These are phyloP conservation scores for Callimorpha dominula DNA, from an alignment of 2,888 invertebrate genomes.

Conservation along the genomic window DNA sequence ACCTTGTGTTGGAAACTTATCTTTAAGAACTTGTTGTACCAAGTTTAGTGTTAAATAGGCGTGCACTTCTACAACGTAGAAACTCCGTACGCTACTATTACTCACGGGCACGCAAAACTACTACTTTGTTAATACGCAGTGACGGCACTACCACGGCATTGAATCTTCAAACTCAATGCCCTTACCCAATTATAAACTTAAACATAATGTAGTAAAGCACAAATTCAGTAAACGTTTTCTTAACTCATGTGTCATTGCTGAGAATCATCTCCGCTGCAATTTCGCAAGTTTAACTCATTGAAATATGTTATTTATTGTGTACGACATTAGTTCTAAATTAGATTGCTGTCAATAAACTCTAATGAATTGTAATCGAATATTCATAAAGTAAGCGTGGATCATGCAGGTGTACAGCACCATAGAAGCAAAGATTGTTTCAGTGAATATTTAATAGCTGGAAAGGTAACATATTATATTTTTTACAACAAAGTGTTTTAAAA, in stretches of 20 bases:
- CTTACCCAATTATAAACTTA: slow-evolving; percentile 16
- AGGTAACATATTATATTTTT: neutral
- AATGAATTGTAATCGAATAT: slow-evolving; percentile 18
- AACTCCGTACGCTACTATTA: slow-evolving; percentile 5
- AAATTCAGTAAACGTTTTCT: neutral
- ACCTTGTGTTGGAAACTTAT: neutral
- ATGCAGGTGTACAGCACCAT: neutral
- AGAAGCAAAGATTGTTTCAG: neutral
- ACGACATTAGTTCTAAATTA: slow-evolving; percentile 6
- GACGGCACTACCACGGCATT: slow-evolving; percentile 16
- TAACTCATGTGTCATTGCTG: slow-evolving; percentile 10
- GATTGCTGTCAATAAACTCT: neutral
- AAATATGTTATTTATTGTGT: slow-evolving; percentile 18
- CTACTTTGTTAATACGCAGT: slow-evolving; percentile 19
- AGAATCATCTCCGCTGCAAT: slow-evolving; percentile 20
- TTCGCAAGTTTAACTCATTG: slow-evolving; percentile 7
- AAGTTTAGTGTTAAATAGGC: slow-evolving; percentile 9
- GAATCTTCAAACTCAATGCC: slow-evolving; percentile 13
- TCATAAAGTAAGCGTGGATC: slow-evolving; percentile 9
- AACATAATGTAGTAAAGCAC: neutral
- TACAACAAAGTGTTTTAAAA: too few relatives aligned
- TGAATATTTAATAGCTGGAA: neutral
- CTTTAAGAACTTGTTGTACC: slow-evolving; percentile 4
- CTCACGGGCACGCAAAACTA: slow-evolving; percentile 7
- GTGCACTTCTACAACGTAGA: neutral